Conservation (phyloP, 2,888 invertebrate genomes). For the Meloe dianella region DNA sequence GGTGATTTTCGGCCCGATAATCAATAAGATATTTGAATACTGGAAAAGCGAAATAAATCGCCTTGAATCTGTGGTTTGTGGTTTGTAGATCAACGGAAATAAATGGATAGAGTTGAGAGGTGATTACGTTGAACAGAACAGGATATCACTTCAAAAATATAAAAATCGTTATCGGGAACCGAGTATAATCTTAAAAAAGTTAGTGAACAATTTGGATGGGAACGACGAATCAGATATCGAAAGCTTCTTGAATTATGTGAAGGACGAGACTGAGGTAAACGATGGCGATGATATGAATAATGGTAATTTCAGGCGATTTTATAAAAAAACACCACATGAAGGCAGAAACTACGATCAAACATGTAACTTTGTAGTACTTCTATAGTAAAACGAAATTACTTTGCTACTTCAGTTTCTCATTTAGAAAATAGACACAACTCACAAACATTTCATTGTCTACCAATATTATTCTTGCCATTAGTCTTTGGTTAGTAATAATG, state of each 20-base stretch:
- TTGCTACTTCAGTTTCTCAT: constrained; percentile 25
- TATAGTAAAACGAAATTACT: too few relatives aligned
- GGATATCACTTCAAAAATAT: too few relatives aligned
- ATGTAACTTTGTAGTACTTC: too few relatives aligned
- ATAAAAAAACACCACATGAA: too few relatives aligned
- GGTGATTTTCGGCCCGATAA: constrained; percentile 72
- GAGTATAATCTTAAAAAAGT: constrained; percentile 50
- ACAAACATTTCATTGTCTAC: constrained; percentile 19
- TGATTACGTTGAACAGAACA: too few relatives aligned
- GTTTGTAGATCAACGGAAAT: too few relatives aligned
- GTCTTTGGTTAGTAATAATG: constrained; percentile 36
- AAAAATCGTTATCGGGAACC: constrained; percentile 25
- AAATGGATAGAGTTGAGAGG: too few relatives aligned
- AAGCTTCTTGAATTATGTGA: constrained; percentile 38
- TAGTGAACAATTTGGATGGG: constrained; percentile 42
- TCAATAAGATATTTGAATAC: constrained; percentile 46
- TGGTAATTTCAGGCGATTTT: constrained; percentile 41
- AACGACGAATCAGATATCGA: constrained; percentile 36
- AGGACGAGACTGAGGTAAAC: constrained; percentile 7
- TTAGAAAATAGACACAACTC: background rate
- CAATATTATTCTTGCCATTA: constrained; percentile 34
- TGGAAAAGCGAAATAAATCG: constrained; percentile 50
- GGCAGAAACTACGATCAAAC: background rate
- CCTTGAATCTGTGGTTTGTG: too few relatives aligned
- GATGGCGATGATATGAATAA: constrained; percentile 19